Evolutionary conservation across 2,113 vertebrate species (phyloP).

Genomic region (Carassius auratus): DNA sequence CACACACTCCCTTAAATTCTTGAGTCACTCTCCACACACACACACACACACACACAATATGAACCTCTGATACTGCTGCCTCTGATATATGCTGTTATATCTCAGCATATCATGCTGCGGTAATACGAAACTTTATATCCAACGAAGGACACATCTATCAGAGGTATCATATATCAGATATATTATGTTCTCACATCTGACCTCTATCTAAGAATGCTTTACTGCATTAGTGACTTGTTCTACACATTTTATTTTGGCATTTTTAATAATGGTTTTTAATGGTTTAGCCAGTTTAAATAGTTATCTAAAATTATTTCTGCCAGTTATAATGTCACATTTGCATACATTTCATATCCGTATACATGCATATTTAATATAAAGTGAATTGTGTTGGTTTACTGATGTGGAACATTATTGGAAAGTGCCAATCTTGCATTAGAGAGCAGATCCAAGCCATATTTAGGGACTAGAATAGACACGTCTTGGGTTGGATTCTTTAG

Average conservation of each 20-base stretch:
- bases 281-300: no score
- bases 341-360: neutral
- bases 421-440: neutral
- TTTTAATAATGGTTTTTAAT: neutral
- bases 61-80: neutral
- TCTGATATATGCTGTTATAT: conserved; percentile 20
- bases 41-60: neutral
- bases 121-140: neutral
- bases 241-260: neutral
- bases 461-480: neutral
- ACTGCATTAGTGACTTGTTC: neutral
- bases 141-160: conserved; percentile 3
- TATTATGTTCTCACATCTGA: neutral
- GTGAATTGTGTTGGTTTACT: neutral
- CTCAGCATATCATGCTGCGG: neutral
- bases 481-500: neutral
- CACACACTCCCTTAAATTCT: conserved; percentile 31
- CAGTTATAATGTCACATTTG: neutral
- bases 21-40: conserved; percentile 31
- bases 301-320: no score
- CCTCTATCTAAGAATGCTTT: neutral
- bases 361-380: neutral
- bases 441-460: neutral
- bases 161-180: neutral
- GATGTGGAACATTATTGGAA: neutral